Evolutionary conservation across 2,113 vertebrate genomes (phyloP).

Genomic region (Catharus fuscescens): DNA sequence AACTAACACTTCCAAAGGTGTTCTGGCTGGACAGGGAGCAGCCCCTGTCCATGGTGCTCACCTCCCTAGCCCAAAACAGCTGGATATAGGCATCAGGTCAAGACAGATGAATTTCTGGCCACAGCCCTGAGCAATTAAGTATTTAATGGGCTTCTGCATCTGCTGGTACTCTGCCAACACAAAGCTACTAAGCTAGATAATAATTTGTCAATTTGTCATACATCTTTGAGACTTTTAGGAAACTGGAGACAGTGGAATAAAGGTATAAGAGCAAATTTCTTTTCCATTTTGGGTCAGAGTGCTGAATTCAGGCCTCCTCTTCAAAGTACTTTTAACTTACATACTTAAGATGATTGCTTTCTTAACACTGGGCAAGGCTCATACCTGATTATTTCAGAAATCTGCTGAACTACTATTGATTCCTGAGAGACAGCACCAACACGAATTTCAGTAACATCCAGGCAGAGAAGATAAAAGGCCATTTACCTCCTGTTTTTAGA

Average conservation of each 20-base stretch:
- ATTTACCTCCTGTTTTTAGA: not conserved
- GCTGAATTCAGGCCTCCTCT: not conserved
- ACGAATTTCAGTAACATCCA: not conserved
- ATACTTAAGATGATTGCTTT: not conserved
- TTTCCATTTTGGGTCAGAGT: not conserved
- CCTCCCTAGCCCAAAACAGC: not conserved
- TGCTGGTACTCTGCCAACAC: not conserved
- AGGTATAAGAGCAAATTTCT: not conserved
- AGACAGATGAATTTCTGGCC: not conserved
- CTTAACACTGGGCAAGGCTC: not conserved
- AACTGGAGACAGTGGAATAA: not conserved
- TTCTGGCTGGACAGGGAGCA: not conserved
- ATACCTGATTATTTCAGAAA: not conserved
- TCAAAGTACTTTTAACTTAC: not conserved
- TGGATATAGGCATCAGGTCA: fast-evolving
- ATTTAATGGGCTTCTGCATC: not conserved
- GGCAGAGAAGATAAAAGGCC: not conserved
- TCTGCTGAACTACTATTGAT: not conserved
- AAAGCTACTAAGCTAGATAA: not conserved
- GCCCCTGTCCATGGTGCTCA: slow-evolving; percentile 9
- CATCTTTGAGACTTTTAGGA: not conserved
- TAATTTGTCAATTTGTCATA: not conserved
- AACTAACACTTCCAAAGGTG: not conserved
- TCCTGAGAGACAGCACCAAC: not conserved
- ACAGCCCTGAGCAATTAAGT: not conserved